Base-by-base conservation (phyloP, 2,888 invertebrate species). In the Lysandra coridon region DNA sequence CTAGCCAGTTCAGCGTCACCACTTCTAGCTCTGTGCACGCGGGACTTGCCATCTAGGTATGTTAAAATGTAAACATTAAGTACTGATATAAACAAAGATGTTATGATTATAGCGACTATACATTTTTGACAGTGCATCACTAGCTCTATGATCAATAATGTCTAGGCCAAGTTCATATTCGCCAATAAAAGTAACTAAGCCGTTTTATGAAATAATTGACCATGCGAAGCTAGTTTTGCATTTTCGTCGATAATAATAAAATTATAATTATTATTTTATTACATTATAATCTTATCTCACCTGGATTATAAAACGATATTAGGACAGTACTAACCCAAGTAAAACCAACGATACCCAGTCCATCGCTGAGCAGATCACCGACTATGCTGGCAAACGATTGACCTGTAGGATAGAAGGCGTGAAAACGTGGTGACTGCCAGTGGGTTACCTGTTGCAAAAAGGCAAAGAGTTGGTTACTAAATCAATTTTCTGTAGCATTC, bases 381-480 rank as follows among this genome's bases (percentile, higher is more conserved):
- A 98, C 95, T 78, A 98, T 96, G 44, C 97, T 96, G 5, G 98
- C 98, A 89, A 96, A 99, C 0, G 98, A 98, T 81, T 96, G 96
- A 17, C 96, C 98, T 0, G 98, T 97, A 0, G 98, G 98, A 89
- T 96, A 98, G 88, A 97, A 99, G 0, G 98, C 99, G 87, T 98
- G 98, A 92, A 99, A 99, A 84, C 97, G 96, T 1, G 99, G 99
- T 14, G 98, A 98, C 84, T 97, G 97, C 99, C 99, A 99, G 85
- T 98, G 98, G 0, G 99, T 98, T 60, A 98, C 91, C 97, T 97
- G 85, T 33, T 17, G 80, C 95, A 85, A n/a, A 74, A 75, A 30
- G 2, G 37, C 5, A 33, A 76, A 23, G 14, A 17, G 14, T 57
- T 17, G 57, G 57, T 57, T 57, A 57, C 57, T 44, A 7, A 6